phyloP scores from a whole-genome alignment of 2,113 vertebrate genomes.

The Bos javanicus region DNA sequence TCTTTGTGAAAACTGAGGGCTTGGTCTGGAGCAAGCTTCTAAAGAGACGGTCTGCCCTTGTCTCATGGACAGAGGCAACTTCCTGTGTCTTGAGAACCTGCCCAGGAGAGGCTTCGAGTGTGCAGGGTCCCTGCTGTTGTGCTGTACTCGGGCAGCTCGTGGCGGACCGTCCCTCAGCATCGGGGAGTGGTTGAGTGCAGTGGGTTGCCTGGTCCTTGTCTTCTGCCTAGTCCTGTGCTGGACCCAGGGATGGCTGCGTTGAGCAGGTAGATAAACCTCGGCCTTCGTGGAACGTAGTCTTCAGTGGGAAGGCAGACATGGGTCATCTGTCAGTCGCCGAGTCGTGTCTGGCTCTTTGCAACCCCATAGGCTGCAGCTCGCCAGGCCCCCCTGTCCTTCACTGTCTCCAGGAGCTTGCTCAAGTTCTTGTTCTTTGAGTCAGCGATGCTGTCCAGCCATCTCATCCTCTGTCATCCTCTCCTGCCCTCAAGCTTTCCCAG shows the following conservation, averaged over 20 bases:
- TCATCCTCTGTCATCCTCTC: neutral
- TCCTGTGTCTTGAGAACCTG: neutral
- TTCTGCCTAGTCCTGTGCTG: neutral
- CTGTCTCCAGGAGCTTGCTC: neutral
- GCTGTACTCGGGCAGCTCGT: fast-evolving
- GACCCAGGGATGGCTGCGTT: neutral
- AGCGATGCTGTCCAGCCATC: fast-evolving
- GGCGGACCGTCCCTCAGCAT: fast-evolving
- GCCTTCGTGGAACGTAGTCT: neutral
- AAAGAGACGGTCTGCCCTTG: neutral
- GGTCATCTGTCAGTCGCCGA: neutral
- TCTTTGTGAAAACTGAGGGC: neutral
- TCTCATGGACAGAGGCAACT: neutral
- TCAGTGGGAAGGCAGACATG: neutral
- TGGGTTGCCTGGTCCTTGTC: neutral
- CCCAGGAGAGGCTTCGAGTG: too few species aligned
- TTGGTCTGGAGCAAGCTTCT: neutral
- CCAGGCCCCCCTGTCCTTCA: neutral
- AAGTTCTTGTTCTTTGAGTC: neutral
- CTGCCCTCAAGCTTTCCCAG: neutral
- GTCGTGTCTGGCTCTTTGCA: neutral
- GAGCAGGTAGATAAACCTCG: neutral
- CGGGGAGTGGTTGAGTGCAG: fast-evolving
- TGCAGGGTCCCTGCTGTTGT: fast-evolving
- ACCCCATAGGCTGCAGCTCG: neutral